Conservation (phyloP, 2,113 vertebrate species). For the Sinocyclocheilus maitianheensis region DNA sequence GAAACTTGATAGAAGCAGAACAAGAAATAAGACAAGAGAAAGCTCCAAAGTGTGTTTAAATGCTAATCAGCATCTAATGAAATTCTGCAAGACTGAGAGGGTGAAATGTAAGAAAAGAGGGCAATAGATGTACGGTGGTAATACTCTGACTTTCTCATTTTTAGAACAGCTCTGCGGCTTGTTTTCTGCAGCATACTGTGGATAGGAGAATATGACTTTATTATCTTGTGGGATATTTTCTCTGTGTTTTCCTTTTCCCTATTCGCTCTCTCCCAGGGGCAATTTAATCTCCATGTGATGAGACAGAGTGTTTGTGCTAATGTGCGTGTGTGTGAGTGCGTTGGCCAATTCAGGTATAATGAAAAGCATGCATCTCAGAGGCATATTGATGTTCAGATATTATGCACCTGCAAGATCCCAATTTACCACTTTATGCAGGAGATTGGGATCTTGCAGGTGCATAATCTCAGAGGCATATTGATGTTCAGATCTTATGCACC, state of each 20-base stretch:
- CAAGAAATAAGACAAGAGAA: background rate
- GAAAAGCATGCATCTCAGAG: slow-evolving; percentile 30
- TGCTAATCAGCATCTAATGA: slow-evolving; percentile 30
- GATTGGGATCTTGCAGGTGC: no score
- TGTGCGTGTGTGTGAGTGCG: background rate
- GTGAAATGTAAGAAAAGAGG: slow-evolving; percentile 21
- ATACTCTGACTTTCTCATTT: slow-evolving; percentile 15
- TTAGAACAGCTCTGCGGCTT: background rate
- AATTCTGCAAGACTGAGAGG: background rate
- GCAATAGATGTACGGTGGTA: slow-evolving; percentile 24
- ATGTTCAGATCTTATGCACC: slow-evolving; percentile 45
- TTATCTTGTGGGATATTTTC: slow-evolving; percentile 39
- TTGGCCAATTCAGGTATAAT: slow-evolving; percentile 27
- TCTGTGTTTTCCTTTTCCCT: slow-evolving; percentile 10
- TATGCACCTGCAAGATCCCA: slow-evolving; percentile 46
- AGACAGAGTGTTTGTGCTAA: background rate
- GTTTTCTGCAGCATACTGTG: background rate
- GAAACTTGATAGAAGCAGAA: background rate
- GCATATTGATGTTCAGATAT: slow-evolving; percentile 45
- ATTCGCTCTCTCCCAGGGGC: slow-evolving; percentile 17
- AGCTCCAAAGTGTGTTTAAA: slow-evolving; percentile 1
- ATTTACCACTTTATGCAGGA: slow-evolving; percentile 46
- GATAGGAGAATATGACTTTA: slow-evolving; percentile 28
- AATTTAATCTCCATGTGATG: slow-evolving; percentile 25
- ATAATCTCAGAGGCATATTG: slow-evolving; percentile 35